phyloP scores from a whole-genome alignment of 2,888 invertebrate genomes.

The Oxytorus armatus region DNA sequence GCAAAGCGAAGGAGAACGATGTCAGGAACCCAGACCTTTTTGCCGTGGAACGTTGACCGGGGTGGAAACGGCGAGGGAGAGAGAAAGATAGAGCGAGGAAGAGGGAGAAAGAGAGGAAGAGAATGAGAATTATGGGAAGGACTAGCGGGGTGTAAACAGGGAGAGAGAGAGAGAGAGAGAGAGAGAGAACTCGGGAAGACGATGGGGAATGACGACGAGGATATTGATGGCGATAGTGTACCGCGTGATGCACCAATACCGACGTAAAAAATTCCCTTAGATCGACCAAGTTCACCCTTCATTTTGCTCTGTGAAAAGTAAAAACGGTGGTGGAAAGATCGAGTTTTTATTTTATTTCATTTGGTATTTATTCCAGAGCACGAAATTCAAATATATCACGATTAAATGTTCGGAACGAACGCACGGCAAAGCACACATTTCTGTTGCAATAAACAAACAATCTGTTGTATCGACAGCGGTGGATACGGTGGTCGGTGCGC shows the following conservation, averaged over 20 bases:
- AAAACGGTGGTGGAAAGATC: constrained; percentile 35
- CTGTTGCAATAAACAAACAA: too few relatives aligned
- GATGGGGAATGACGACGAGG: constrained; percentile 35
- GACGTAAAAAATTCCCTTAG: not conserved
- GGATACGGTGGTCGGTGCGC: too few relatives aligned
- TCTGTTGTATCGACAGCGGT: too few relatives aligned
- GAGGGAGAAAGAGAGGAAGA: constrained; percentile 35
- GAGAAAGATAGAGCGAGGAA: constrained; percentile 33
- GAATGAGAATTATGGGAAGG: constrained; percentile 20
- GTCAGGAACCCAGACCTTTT: constrained; percentile 71
- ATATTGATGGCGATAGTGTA: constrained; percentile 12
- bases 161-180: constrained; percentile 5
- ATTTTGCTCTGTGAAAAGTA: not conserved
- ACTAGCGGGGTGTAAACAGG: constrained; percentile 1
- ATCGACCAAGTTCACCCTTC: constrained; percentile 32
- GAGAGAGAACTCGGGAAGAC: constrained; percentile 16
- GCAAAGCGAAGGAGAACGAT: constrained; percentile 71
- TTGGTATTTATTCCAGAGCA: not conserved
- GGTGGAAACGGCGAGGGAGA: constrained; percentile 61
- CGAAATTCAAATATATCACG: not conserved
- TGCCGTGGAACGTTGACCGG: constrained; percentile 66
- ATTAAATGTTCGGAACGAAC: too few relatives aligned
- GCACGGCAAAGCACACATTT: too few relatives aligned
- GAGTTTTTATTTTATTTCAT: constrained; percentile 34
- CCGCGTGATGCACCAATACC: constrained; percentile 34